Evolutionary conservation across 2,797 vertebrate species (phyloP).

Genomic region (Molossus alvarezi): DNA sequence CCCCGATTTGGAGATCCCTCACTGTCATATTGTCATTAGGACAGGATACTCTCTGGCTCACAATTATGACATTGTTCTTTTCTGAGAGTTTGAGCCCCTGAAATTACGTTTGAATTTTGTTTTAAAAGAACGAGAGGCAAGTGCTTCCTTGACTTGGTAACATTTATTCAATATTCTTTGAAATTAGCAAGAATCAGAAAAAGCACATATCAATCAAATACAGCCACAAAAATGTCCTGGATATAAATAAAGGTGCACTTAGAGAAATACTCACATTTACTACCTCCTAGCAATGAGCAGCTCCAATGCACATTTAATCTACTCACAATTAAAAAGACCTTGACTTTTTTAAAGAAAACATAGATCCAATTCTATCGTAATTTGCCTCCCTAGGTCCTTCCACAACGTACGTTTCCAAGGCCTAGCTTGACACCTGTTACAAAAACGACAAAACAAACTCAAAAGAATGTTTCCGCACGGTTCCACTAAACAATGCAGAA

Average conservation of each 20-base stretch:
- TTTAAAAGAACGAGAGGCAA: constrained; percentile 77
- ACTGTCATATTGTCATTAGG: background rate
- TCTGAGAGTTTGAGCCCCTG: background rate
- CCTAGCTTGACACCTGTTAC: constrained; percentile 87
- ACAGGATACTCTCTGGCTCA: background rate
- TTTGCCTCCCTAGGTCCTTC: constrained; percentile 87
- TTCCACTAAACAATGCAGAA: constrained; percentile 92
- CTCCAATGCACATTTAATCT: constrained; percentile 87
- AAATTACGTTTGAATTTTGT: background rate
- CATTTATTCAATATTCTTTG: constrained; percentile 92
- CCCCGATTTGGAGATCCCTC: background rate
- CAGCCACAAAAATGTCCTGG: constrained; percentile 90
- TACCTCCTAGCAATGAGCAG: constrained; percentile 90
- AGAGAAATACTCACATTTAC: constrained; percentile 90
- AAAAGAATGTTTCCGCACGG: constrained; percentile 87
- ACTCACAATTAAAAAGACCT: constrained; percentile 90
- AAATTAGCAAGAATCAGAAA: constrained; percentile 92
- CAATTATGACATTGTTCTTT: background rate
- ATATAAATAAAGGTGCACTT: constrained; percentile 94
- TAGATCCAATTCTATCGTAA: constrained; percentile 85
- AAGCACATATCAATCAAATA: constrained; percentile 93
- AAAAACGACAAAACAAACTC: constrained; percentile 88
- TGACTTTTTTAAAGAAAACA: constrained; percentile 89
- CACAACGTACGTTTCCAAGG: constrained; percentile 84
- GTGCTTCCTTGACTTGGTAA: constrained; percentile 89